Percentiles rank a stretch among this genome's conserved stretches.
Conservation (phyloP, 2,113 vertebrate genomes). For the Leptobrachium leishanense region DNA sequence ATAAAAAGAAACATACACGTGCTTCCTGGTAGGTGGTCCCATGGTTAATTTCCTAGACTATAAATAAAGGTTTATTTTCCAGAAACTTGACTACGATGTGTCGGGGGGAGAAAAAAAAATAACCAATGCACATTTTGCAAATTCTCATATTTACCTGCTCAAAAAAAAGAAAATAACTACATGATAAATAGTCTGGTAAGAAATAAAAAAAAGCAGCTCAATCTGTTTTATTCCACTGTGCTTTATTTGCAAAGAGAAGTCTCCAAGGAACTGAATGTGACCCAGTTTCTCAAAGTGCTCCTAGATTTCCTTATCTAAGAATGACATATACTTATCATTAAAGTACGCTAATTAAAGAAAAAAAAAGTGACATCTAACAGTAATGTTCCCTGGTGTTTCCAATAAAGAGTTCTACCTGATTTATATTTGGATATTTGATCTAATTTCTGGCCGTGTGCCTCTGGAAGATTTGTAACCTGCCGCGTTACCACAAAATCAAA, state of each 20-base stretch:
- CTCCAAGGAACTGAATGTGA: slow-evolving; percentile 53
- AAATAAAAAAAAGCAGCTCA: slow-evolving; percentile 40
- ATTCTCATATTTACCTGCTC: neutral
- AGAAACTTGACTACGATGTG: neutral
- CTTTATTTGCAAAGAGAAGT: slow-evolving; percentile 35
- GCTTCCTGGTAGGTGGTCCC: neutral
- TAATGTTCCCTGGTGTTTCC: slow-evolving; percentile 57
- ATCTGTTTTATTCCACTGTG: slow-evolving; percentile 42
- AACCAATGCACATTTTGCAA: slow-evolving; percentile 5
- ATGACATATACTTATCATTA: slow-evolving; percentile 63
- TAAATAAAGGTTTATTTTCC: slow-evolving; percentile 16
- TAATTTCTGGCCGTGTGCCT: slow-evolving; percentile 34
- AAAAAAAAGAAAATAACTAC: neutral
- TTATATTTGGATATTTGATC: slow-evolving; percentile 54
- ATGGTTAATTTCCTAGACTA: neutral
- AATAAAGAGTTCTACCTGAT: slow-evolving; percentile 52
- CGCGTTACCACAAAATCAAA: neutral
- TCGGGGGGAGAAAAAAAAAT: neutral
- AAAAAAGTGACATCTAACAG: slow-evolving; percentile 63
- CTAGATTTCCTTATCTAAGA: slow-evolving; percentile 59
- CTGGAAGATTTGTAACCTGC: slow-evolving; percentile 8
- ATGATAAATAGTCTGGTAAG: slow-evolving; percentile 2
- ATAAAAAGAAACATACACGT: too few relatives aligned
- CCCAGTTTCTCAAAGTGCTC: slow-evolving; percentile 56
- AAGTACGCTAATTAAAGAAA: slow-evolving; percentile 59